Percentiles rank a stretch among this genome's conserved stretches.
These are phyloP conservation scores for Hemithea aestivaria DNA, from an alignment of 2,888 invertebrate species.

Conservation along the genomic window DNA sequence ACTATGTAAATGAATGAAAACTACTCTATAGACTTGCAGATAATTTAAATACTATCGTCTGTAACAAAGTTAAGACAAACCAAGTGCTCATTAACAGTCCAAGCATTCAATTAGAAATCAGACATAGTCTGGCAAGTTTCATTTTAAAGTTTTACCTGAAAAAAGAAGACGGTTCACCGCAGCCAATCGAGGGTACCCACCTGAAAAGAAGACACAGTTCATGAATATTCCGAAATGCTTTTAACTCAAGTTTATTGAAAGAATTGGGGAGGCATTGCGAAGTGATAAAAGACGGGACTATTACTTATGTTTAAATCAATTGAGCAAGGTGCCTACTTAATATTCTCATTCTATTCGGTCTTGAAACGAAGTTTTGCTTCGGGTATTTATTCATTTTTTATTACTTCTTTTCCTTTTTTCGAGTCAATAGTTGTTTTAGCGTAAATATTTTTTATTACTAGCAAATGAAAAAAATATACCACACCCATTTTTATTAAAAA, in stretches of 20 bases:
- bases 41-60: too few species aligned
- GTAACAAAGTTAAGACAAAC: constrained; percentile 6
- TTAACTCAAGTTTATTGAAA: constrained; percentile 70
- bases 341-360: too few species aligned
- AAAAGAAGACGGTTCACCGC: constrained; percentile 48
- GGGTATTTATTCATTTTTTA: neutral
- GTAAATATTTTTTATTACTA: too few species aligned
- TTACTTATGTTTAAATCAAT: too few species aligned
- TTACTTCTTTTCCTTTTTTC: too few species aligned
- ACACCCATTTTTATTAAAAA: too few species aligned
- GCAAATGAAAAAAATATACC: too few species aligned
- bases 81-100: constrained; percentile 9
- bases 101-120: constrained; percentile 34
- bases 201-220: constrained; percentile 71
- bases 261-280: constrained; percentile 38
- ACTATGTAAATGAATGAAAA: too few species aligned
- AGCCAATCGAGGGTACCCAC: constrained; percentile 63
- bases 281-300: too few species aligned
- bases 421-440: too few species aligned
- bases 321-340: too few species aligned
- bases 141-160: constrained; percentile 49
- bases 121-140: constrained; percentile 40
- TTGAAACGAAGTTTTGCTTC: neutral
- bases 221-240: constrained; percentile 74
- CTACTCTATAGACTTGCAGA: too few species aligned